Conservation (phyloP, 2,113 vertebrate species). For the Pongo abelii region DNA sequence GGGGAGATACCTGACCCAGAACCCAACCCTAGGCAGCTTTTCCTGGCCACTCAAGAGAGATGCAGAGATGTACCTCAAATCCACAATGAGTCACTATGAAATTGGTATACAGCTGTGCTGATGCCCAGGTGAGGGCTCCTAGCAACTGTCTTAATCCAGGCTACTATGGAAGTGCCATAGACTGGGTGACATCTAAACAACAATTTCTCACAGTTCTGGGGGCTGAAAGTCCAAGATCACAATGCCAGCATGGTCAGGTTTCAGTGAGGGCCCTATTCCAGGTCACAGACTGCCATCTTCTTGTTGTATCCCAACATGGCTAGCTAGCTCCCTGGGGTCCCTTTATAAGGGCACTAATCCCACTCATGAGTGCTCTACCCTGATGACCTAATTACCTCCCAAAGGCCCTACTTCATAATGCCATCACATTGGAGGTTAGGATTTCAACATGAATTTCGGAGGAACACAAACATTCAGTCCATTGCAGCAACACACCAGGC, state of each 20-base stretch:
- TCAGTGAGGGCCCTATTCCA: background rate
- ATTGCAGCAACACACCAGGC: background rate
- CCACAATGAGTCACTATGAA: background rate
- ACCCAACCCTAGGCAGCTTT: background rate
- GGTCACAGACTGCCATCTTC: background rate
- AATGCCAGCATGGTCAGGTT: background rate
- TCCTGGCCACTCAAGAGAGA: background rate
- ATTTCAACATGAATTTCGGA: background rate
- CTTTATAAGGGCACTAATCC: background rate
- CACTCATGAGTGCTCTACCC: background rate
- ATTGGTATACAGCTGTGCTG: background rate
- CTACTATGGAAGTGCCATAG: background rate
- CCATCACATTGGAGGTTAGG: background rate
- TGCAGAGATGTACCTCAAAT: background rate
- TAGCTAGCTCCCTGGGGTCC: background rate
- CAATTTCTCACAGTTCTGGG: background rate
- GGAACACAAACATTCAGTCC: background rate
- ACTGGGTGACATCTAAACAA: background rate
- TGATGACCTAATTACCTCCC: background rate
- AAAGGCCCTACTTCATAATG: background rate
- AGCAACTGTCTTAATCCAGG: background rate
- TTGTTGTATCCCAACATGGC: background rate
- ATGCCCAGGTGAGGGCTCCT: background rate
- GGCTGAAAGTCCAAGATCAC: background rate
- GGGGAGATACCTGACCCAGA: background rate